Base-by-base conservation (phyloP, 1,140 invertebrate species). In the Nasonia vitripennis region DNA sequence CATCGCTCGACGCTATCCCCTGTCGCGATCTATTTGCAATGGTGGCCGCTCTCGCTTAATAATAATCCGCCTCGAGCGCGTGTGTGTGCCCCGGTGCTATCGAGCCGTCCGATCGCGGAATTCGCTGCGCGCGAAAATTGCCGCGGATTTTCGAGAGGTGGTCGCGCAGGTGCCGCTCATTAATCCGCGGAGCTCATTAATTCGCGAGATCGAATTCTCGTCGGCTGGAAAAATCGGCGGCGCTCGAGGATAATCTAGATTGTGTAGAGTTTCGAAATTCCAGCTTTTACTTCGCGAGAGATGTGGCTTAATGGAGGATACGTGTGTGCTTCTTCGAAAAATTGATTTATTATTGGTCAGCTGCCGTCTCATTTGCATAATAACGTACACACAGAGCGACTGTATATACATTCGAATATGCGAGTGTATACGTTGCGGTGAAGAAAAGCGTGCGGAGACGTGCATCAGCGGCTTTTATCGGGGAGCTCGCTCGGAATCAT, bases 1-100 rank as follows among this genome's bases (percentile, higher is more conserved):
- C 37, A 73, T 27, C 27, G 27, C 79, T 70, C n/a, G 31, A 1
- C 27, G 48, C 31, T 82, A 74, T 82, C 80, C 41, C 17, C 17
- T 14, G 12, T n/a, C 71, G 80, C 71, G 80, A 82, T 83, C 73
- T 75, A 77, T 77, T 77, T 83, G 81, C 41, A 82, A 74, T 82
- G n/a, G 48, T 45, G 9, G 2, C 17, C 41, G 48, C 51, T 4
- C 34, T 11, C 14, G 45, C 55, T 82, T 62, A 82, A 74, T 74
- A 82, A 82, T 82, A 82, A 82, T 82, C 73, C 70, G 80, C 80
- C n/a, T 73, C 34, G 70, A 71, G 79, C 68, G 17, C 9, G n/a
- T 70, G 68, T 37, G 34, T 37, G 5, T 37, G 34, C 0, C 1
- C 23, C 37, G 12, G 27, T 81, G 41, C 2, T 82, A 82, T 82